Evolutionary conservation across 2,113 vertebrate species (phyloP), one percentile per base, ranked within the genome.

Genomic region (Aix galericulata): DNA sequence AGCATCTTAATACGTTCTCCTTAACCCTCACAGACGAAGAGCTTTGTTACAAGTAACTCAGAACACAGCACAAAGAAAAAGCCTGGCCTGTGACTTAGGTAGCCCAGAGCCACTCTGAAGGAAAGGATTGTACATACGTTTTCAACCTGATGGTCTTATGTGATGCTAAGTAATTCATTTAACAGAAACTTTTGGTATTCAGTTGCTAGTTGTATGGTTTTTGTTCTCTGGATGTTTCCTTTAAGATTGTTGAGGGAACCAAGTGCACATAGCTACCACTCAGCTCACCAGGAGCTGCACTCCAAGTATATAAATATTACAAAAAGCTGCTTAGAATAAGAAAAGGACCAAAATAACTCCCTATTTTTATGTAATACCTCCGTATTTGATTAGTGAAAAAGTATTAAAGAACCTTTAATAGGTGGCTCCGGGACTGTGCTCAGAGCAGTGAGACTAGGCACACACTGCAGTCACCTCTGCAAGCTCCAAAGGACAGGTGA

Each of bases 281-380:
- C 60, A 67, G 40, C n/a, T 86, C 27, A 62, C 23, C 17, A 86
- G 6, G 8, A 93, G 13, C n/a, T 67, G 83, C 44, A 18, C 44
- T 62, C 22, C 79, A 93, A 66, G 80, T 78, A 67, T 36, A 71
- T 1, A 38, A 13, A 63, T 10, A 46, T 17, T 38, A 75, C 52
- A 78, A 74, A 92, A 75, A 23, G 48, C 32, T 72, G 32, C 36
- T 63, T 46, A 69, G 38, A 76, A 69, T 44, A 91, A 84, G 88
- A 86, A 58, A 76, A 34, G 32, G 26, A 34, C 77, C 40, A 82
- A 84, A 95, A 40, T 46, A 92, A 60, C 31, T 26, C 46, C 2
- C 0, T 46, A 27, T 42, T 86, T 75, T 71, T n/a, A 74, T 38
- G 25, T 60, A 38, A 72, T 15, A 89, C 27, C 46, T 82, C 32